These are phyloP conservation scores for Clinocottus analis DNA, from an alignment of 2,113 vertebrate genomes.

Conservation along the genomic window DNA sequence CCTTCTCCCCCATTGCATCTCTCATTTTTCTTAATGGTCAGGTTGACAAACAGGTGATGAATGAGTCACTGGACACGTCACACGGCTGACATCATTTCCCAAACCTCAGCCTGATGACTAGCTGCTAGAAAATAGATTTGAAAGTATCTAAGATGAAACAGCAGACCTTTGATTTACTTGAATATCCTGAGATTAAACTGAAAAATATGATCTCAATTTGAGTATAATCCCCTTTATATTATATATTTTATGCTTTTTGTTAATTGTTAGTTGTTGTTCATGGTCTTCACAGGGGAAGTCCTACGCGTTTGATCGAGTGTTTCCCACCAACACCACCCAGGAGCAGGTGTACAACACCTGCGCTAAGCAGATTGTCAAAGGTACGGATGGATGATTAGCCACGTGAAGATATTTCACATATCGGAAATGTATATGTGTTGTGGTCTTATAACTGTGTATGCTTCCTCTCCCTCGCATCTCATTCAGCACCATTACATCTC, in stretches of 20 bases:
- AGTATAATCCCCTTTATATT: not conserved
- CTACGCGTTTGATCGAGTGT: slow-evolving; percentile 90
- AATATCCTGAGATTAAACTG: not conserved
- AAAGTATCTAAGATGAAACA: not conserved
- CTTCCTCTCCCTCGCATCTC: too few species aligned
- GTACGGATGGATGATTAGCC: slow-evolving; percentile 69
- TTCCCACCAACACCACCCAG: slow-evolving; percentile 95
- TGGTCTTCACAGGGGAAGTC: slow-evolving; percentile 85
- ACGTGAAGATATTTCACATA: not conserved
- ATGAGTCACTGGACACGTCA: slow-evolving; percentile 12
- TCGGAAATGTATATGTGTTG: not conserved
- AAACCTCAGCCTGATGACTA: not conserved
- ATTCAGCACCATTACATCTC: not conserved
- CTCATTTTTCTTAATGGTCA: not conserved
- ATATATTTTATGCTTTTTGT: not conserved
- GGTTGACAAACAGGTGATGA: not conserved
- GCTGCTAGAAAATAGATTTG: not conserved
- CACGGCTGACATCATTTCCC: slow-evolving; percentile 22
- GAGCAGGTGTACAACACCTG: slow-evolving; percentile 96
- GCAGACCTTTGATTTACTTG: not conserved
- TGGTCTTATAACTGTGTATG: too few species aligned
- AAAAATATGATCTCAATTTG: not conserved
- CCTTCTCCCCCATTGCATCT: not conserved
- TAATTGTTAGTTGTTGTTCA: not conserved
- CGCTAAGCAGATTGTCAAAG: slow-evolving; percentile 96